Percentiles rank a stretch among this genome's conserved stretches.
Conservation (phyloP, 1,140 invertebrate genomes). For the Hyles vespertilio region DNA sequence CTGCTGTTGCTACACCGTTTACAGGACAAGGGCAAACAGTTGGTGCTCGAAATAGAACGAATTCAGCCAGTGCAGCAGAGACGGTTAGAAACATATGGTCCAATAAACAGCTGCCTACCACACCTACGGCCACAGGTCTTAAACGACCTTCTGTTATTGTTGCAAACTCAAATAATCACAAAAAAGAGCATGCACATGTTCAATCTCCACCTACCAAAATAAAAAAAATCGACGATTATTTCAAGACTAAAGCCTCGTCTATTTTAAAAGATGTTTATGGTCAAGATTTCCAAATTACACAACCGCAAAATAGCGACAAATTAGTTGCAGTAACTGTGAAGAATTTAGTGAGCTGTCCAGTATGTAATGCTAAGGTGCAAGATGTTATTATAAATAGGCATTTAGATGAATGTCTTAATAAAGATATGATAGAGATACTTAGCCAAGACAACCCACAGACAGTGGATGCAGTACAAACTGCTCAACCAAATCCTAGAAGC, state of each 20-base stretch:
- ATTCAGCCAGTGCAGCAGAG: conserved; percentile 40
- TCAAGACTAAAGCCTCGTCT: conserved; percentile 39
- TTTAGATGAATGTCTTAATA: conserved; percentile 75
- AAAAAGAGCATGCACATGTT: conserved; percentile 18
- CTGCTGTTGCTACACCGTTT: conserved; percentile 19
- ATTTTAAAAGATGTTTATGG: conserved; percentile 61
- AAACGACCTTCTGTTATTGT: neutral
- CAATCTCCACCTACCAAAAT: conserved; percentile 52
- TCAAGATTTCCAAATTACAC: conserved; percentile 44
- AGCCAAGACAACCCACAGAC: conserved; percentile 31
- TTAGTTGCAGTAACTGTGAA: conserved; percentile 36
- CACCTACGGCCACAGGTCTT: conserved; percentile 10
- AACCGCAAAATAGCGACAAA: conserved; percentile 39
- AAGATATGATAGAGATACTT: conserved; percentile 56
- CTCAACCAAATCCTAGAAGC: neutral
- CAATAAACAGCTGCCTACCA: conserved; percentile 55
- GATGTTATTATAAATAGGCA: conserved; percentile 76
- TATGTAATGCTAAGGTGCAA: conserved; percentile 69
- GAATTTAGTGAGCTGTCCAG: conserved; percentile 69
- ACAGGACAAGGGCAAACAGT: conserved; percentile 3
- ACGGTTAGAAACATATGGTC: conserved; percentile 75
- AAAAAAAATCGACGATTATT: conserved; percentile 61
- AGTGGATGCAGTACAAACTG: neutral
- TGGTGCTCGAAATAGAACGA: conserved; percentile 19
- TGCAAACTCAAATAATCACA: conserved; percentile 40